A percentile compares a stretch with the other conserved stretches of the same genome.
Evolutionary conservation across 2,888 invertebrate genomes (phyloP).

Genomic region (Sicus ferrugineus): DNA sequence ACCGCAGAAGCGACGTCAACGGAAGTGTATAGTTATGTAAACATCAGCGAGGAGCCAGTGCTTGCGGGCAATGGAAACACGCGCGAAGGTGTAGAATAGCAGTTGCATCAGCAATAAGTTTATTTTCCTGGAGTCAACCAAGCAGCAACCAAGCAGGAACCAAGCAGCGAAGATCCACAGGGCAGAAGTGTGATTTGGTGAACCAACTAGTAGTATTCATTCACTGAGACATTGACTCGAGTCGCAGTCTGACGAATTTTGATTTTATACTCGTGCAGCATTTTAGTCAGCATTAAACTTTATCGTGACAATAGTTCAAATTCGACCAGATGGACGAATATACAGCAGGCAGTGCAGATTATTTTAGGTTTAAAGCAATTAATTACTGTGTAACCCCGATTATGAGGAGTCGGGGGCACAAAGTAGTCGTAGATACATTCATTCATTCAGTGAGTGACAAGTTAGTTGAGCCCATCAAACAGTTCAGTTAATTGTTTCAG

Average conservation of each 20-base stretch:
- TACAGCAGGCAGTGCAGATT: too few relatives aligned
- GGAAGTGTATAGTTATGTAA: constrained; percentile 87
- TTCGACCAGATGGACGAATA: too few relatives aligned
- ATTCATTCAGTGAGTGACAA: too few relatives aligned
- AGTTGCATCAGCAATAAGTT: constrained; percentile 24
- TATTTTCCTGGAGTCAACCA: constrained; percentile 7
- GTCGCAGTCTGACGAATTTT: neutral
- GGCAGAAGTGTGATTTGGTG: neutral
- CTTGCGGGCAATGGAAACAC: neutral
- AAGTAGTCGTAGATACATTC: too few relatives aligned
- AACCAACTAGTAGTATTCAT: neutral
- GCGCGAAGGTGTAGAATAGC: constrained; percentile 12
- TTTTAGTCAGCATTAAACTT: constrained; percentile 1
- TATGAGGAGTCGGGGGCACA: too few relatives aligned
- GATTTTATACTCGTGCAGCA: neutral
- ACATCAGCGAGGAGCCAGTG: constrained; percentile 41
- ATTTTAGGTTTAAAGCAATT: too few relatives aligned
- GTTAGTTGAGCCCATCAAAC: neutral
- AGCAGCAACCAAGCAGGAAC: constrained; percentile 4
- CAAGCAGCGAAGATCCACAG: constrained; percentile 8
- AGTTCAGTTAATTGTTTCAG: neutral
- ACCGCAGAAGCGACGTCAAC: constrained; percentile 92
- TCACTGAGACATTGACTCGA: neutral
- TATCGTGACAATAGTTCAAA: constrained; percentile 7
- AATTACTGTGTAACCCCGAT: too few relatives aligned